phyloP scores from a whole-genome alignment of 2,113 vertebrate species.

The Platycercus adscitus region DNA sequence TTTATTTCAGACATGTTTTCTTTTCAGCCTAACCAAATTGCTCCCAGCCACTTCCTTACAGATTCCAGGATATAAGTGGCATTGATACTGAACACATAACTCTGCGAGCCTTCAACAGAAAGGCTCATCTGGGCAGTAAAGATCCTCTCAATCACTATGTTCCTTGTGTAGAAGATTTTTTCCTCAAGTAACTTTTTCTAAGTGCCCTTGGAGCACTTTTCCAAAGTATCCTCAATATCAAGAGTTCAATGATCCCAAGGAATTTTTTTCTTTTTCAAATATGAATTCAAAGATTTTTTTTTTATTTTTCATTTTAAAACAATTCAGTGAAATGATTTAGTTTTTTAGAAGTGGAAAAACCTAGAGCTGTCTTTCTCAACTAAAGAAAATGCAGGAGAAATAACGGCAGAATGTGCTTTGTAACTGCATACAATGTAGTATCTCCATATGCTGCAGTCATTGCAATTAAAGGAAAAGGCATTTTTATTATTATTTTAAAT shows the following conservation, averaged over 20 bases:
- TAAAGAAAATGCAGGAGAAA: background rate
- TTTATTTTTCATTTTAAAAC: background rate
- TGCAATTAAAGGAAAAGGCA: background rate
- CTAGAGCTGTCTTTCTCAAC: background rate
- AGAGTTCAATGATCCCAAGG: background rate
- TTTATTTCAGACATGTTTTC: background rate
- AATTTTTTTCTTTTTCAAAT: background rate
- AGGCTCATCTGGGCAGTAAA: background rate
- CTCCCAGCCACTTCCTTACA: background rate
- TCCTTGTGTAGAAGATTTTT: background rate
- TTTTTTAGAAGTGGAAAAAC: background rate
- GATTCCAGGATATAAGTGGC: background rate
- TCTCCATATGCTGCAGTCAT: background rate
- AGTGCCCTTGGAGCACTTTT: background rate
- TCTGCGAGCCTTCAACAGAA: background rate
- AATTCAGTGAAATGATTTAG: background rate
- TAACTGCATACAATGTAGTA: background rate
- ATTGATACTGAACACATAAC: background rate
- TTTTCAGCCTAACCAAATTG: background rate
- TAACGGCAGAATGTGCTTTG: background rate
- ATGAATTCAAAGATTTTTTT: background rate
- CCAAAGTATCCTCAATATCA: background rate
- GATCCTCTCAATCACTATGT: background rate
- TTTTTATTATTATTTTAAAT: slow-evolving; percentile 56
- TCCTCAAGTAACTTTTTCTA: background rate